Base-by-base conservation (phyloP, 1,140 invertebrate genomes). In the Nasonia longicornis region DNA sequence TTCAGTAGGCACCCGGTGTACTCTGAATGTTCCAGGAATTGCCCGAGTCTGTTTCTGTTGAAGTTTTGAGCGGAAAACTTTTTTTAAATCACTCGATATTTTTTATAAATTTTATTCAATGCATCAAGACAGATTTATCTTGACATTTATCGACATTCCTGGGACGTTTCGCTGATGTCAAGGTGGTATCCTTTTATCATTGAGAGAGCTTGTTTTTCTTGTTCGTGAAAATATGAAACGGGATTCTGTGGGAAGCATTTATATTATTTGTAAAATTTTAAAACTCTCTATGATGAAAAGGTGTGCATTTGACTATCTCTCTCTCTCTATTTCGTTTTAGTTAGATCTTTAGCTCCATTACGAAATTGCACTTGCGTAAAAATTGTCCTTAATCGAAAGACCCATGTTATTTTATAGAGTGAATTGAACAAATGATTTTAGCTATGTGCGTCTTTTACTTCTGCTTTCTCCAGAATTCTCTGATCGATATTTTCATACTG, bases 111-210 rank as follows among this genome's bases (percentile, higher is more conserved):
- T 58, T 58, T 58, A 58, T n/a, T 58, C 16, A n/a, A 58, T 7
- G 16, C 12, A 52, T 4, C 12, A 20, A 20, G 48, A 4, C 20
- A 58, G n/a, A 6, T 20, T 58, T 35, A 16, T 69, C 14, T 12
- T 69, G 66, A 29, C 66, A 2, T n/a, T 69, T 69, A 69, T 20
- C 26, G 66, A 35, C 26, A 69, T 69, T 69, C 66, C 26, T 69
- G 26, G 31, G 16, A 31, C 26, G 14, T 69, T 69, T 11, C 31
- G 2, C 4, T 69, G 8, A 29, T 69, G 16, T 20, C 16, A n/a
- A 7, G 8, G 4, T 0, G 31, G 26, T 69, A 20, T 3, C 3
- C 20, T n/a, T 58, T 58, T 58, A 31, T 67, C 20, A 67, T 3
- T 67, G 26, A 67, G 66, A 67, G 66, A 67, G 31, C 8, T 29